Percentiles rank a stretch among this genome's conserved stretches.
Evolutionary conservation across 1,140 invertebrate species (phyloP).

Genomic region (Venustaconcha ellipsiformis): DNA sequence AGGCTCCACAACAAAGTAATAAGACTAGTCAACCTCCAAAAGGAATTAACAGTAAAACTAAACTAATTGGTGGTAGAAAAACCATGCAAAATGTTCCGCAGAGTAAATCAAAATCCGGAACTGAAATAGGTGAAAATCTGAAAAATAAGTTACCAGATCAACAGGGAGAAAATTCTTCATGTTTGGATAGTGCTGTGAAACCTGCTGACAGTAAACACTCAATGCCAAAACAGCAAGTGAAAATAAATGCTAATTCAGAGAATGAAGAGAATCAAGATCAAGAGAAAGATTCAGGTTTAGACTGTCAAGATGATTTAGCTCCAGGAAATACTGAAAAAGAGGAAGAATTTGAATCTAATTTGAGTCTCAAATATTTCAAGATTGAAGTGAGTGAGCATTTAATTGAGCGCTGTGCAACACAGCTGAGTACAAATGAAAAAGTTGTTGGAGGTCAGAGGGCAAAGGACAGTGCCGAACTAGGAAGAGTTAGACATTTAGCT

Average conservation of each 20-base stretch:
- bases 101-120: conserved; percentile 8
- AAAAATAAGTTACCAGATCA: conserved; percentile 26
- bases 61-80: conserved; percentile 3
- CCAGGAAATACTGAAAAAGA: neutral
- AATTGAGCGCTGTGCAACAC: conserved; percentile 61
- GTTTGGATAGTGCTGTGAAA: neutral
- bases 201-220: conserved; percentile 6
- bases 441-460: conserved; percentile 50
- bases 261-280: neutral
- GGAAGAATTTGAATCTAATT: conserved; percentile 59
- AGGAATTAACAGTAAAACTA: neutral
- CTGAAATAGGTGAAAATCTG: neutral
- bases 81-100: conserved; percentile 8
- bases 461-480: conserved; percentile 35
- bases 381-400: conserved; percentile 60
- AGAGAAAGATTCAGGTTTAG: neutral
- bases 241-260: conserved; percentile 11
- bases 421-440: conserved; percentile 61
- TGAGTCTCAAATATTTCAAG: conserved; percentile 53
- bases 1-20: conserved; percentile 28
- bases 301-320: neutral
- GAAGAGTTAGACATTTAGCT: conserved; percentile 56
- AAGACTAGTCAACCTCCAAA: conserved; percentile 3
- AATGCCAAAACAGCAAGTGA: conserved; percentile 24
- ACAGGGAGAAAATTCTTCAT: conserved; percentile 4